Base-by-base conservation (phyloP, 2,888 invertebrate species). In the Lepetodrilus schrolli region DNA sequence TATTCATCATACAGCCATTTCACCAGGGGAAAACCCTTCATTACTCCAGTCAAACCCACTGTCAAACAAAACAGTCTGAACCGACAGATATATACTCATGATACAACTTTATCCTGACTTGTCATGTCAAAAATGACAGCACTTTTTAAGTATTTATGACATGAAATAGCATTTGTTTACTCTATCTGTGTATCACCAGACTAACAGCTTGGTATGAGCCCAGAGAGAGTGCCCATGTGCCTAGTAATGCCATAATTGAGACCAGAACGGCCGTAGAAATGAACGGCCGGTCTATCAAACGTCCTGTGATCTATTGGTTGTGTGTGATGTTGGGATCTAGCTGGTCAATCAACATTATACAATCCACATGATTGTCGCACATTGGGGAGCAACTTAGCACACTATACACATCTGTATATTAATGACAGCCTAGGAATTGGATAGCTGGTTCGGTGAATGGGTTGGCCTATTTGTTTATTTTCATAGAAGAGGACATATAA, bases 11-110 rank as follows among this genome's bases (percentile, higher is more conserved):
- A n/a, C n/a, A n/a, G n/a, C n/a, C n/a, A n/a, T n/a, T n/a, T n/a
- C n/a, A n/a, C n/a, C 58, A 58, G 26, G 58, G 58, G 58, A 58
- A 58, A 58, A 34, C 17, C 26, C 8, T 58, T 58, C 34, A 58
- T 58, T 58, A 34, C 5, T 3, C 7, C 26, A 30, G 17, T 30
- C 17, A 13, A 13, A 43, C 43, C 17, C 17, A 43, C 43, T 17
- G 17, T 43, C 17, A 43, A 58, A 30, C 30, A 34, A 58, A 58
- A 48, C 21, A 48, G 13, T 47, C 47, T 17, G 3, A 47, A 47
- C 17, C 58, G 34, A 23, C n/a, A 30, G 30, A 4, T 7, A 8
- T 43, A 43, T 10, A 43, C 43, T 43, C n/a, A 43, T 17, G 13
- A 43, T 43, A 43, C 43, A 43, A 43, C 10, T 17, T 10, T 17